phyloP scores from a whole-genome alignment of 2,113 vertebrate species.

The Vidua macroura region DNA sequence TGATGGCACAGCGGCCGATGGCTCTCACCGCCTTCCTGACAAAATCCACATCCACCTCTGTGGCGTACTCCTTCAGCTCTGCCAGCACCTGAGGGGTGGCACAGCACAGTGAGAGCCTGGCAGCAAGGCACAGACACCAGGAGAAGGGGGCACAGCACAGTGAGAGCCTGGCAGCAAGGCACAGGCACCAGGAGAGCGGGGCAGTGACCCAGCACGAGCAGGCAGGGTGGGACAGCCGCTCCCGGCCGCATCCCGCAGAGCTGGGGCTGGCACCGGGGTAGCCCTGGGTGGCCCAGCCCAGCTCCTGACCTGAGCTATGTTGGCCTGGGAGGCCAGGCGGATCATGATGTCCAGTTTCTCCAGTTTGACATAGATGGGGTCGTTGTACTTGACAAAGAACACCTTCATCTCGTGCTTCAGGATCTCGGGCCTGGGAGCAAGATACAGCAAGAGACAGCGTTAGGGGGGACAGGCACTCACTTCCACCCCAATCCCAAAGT shows the following conservation, averaged over 20 bases:
- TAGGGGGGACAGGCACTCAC: rapidly evolving
- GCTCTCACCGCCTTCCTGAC: conserved; percentile 95
- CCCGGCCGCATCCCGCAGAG: rapidly evolving
- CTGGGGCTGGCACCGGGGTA: neutral
- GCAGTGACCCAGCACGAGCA: neutral
- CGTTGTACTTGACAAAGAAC: conserved; percentile 99
- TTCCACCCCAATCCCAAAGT: neutral
- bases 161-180: neutral
- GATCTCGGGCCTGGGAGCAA: conserved; percentile 85
- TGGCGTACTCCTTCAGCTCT: conserved; percentile 96
- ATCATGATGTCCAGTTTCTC: conserved; percentile 99
- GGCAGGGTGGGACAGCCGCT: rapidly evolving
- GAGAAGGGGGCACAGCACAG: neutral
- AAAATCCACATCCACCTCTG: conserved; percentile 97
- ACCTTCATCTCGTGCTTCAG: conserved; percentile 99
- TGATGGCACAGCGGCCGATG: conserved; percentile 98
- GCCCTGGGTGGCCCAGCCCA: rapidly evolving
- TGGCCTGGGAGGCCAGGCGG: conserved; percentile 95
- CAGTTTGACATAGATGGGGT: conserved; percentile 98
- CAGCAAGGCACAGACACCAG: neutral
- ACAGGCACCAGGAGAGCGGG: rapidly evolving
- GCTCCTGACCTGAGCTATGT: conserved; percentile 90
- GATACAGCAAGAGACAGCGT: neutral
- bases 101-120: neutral
- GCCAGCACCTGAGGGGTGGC: conserved; percentile 84